Conservation (phyloP, 2,113 vertebrate genomes). For the Gobio gobio region DNA sequence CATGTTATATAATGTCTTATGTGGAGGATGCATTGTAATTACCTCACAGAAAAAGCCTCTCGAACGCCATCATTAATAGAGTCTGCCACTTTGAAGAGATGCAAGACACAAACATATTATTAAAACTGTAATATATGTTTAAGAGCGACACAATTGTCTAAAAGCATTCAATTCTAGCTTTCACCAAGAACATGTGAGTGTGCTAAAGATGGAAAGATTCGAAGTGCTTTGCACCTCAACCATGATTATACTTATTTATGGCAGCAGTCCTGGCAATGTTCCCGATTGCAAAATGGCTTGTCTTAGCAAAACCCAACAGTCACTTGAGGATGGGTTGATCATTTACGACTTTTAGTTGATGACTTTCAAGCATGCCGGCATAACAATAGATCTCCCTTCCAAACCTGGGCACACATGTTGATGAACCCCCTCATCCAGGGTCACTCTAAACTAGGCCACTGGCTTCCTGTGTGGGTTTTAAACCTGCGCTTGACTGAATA, state of each 20-base stretch:
- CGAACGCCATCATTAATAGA: slow-evolving; percentile 8
- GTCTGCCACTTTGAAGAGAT: neutral
- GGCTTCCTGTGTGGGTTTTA: slow-evolving; percentile 33
- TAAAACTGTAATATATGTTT: neutral
- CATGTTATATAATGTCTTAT: slow-evolving; percentile 41
- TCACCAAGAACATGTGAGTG: neutral
- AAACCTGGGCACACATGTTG: neutral
- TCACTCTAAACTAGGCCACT: slow-evolving; percentile 37
- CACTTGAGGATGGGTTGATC: neutral
- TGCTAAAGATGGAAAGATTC: neutral
- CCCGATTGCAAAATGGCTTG: neutral
- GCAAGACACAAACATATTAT: neutral
- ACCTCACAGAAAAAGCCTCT: slow-evolving; percentile 25
- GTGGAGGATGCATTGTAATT: slow-evolving; percentile 32
- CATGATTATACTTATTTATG: neutral
- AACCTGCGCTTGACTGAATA: neutral
- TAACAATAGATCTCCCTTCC: neutral
- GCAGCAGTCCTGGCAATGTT: neutral
- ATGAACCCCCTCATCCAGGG: neutral
- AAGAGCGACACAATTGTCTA: neutral
- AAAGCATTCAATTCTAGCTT: neutral
- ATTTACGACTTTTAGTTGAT: neutral
- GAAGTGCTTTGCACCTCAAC: neutral
- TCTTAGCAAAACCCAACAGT: slow-evolving; percentile 10
- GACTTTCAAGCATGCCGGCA: neutral